Evolutionary conservation across 2,113 vertebrate species (phyloP), one percentile per base, ranked within the genome.

Genomic region (Albula glossodonta): DNA sequence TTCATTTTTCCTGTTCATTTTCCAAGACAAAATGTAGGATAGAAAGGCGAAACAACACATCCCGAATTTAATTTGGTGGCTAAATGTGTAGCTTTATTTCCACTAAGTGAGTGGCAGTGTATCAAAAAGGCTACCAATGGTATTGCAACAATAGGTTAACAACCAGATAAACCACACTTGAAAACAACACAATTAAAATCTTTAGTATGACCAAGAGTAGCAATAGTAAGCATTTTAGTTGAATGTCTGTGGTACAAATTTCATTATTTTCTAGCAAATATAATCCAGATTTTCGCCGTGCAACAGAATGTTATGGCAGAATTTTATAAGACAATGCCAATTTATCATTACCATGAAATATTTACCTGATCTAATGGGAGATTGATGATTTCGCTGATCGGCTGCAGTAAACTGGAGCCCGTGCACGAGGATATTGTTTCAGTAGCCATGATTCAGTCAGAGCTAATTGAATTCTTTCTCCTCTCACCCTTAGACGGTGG

Each of bases 321-420:
- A n/a, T 13, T 48, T 86, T 48, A 13, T 50, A 25, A 17, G 83
- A 10, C 84, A 63, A 78, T 74, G 80, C 79, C 10, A 6, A 48
- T 13, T 81, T 78, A 66, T 8, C 25, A 48, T 41, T 22, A 78
- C 19, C 2, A 53, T 50, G 15, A 83, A 51, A 83, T 51, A 83
- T 77, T 86, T 94, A 95, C 94, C 94, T 95, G 94, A 82, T 95
- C 94, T 89, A 95, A 90, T 53, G 94, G 94, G 25, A 95, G 93
- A 88, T 94, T 89, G 90, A 92, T 94, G 82, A 95, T 93, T 85
- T 94, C 91, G 90, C 94, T 95, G 86, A 95, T 92, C 80, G 94
- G 94, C 92, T 93, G 94, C 86, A 95, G 94, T 51, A 95, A 90
- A 90, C 91, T 93, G 90, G 94, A 94, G 86, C 94, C 94, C 79